Conservation (phyloP, 1,140 invertebrate species). For the Drosophila biarmipes region DNA sequence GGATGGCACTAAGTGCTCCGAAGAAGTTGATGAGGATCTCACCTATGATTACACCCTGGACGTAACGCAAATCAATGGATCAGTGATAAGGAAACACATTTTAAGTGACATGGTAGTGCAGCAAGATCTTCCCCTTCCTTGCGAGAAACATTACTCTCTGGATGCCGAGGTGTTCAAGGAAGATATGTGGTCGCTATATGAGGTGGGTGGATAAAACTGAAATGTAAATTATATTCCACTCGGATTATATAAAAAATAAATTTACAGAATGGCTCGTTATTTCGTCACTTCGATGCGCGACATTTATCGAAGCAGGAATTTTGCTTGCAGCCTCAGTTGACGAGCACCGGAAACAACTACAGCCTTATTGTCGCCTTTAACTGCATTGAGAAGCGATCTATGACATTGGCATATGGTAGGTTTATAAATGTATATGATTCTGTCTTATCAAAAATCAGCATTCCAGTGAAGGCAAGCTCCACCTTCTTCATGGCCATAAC, state of each 20-base stretch:
- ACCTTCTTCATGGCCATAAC: constrained; percentile 88
- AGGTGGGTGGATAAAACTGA: constrained; percentile 30
- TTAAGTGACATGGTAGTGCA: constrained; percentile 34
- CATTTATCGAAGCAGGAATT: constrained; percentile 36
- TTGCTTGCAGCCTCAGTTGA: constrained; percentile 40
- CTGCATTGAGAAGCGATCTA: background rate
- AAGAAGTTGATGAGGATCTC: background rate
- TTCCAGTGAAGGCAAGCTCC: constrained; percentile 87
- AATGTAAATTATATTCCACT: background rate
- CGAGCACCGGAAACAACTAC: background rate
- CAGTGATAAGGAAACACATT: constrained; percentile 7
- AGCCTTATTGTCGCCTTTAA: constrained; percentile 3
- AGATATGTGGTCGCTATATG: constrained; percentile 43
- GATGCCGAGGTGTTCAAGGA: background rate
- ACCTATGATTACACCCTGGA: constrained; percentile 26
- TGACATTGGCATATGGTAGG: background rate
- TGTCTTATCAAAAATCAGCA: background rate
- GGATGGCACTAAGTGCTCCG: constrained; percentile 3
- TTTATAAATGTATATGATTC: constrained; percentile 15
- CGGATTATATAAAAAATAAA: too few relatives aligned
- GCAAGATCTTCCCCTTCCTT: constrained; percentile 47
- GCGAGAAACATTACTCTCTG: constrained; percentile 2
- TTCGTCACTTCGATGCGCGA: constrained; percentile 1
- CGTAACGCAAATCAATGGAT: constrained; percentile 36
- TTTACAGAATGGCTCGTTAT: constrained; percentile 52